A percentile compares a stretch with the other conserved stretches of the same genome.
Conservation (phyloP, 2,797 vertebrate genomes). For the Glyptemys insculpta region DNA sequence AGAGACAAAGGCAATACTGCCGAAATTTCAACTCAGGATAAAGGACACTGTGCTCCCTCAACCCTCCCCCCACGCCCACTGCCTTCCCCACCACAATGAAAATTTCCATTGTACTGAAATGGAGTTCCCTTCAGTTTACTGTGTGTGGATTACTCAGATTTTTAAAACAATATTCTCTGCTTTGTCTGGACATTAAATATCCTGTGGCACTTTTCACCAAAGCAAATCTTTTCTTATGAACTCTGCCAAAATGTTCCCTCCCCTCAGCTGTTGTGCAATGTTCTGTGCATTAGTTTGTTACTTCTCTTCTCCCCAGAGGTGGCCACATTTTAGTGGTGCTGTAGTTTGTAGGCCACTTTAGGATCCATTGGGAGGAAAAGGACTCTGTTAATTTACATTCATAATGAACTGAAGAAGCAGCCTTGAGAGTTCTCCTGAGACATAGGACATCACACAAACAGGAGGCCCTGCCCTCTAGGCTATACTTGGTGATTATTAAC, state of each 20-base stretch:
- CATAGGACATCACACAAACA: neutral
- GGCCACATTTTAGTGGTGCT: neutral
- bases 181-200: slow-evolving; percentile 12
- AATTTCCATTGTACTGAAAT: neutral
- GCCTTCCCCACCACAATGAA: neutral
- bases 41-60: neutral
- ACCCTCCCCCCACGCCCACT: neutral
- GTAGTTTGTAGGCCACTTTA: neutral
- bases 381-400: neutral
- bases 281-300: accelerated
- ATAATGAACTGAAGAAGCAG: neutral
- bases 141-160: neutral
- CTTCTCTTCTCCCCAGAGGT: accelerated
- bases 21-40: slow-evolving; percentile 34
- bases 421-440: neutral
- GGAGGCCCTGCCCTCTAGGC: neutral
- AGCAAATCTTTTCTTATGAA: neutral
- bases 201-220: neutral
- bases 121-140: neutral
- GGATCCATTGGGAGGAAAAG: neutral
- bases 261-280: accelerated
- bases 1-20: neutral
- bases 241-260: neutral
- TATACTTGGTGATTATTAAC: neutral
- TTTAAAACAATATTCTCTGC: neutral